These are phyloP conservation scores for Aphelinus atriplicis DNA, from an alignment of 1,140 invertebrate genomes.

Conservation along the genomic window DNA sequence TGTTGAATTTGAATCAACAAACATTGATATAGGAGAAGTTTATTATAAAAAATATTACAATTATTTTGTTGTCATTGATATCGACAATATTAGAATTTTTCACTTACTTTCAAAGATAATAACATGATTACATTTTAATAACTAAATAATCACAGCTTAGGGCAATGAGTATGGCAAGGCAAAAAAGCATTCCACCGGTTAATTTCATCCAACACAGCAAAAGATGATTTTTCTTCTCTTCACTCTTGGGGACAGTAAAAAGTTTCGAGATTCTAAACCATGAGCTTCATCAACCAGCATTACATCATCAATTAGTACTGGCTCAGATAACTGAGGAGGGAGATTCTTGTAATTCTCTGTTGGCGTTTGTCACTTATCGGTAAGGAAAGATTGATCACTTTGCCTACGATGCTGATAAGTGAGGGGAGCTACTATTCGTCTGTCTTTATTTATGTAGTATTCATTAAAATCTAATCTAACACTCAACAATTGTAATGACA, in stretches of 20 bases:
- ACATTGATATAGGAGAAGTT: no score
- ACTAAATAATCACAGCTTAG: constrained; percentile 35
- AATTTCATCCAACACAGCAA: constrained; percentile 45
- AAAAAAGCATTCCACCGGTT: constrained; percentile 13
- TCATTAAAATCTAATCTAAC: constrained; percentile 92
- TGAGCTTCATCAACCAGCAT: not conserved
- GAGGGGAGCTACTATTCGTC: constrained; percentile 77
- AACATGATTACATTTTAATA: constrained; percentile 20
- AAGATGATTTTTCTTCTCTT: constrained; percentile 42
- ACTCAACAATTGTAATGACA: constrained; percentile 86
- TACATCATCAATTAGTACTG: constrained; percentile 31
- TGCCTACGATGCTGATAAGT: constrained; percentile 77
- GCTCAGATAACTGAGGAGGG: constrained; percentile 27
- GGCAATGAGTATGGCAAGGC: constrained; percentile 10
- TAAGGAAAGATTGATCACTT: constrained; percentile 64
- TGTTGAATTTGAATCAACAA: not conserved
- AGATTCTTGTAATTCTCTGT: constrained; percentile 19
- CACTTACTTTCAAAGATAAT: not conserved
- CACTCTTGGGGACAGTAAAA: constrained; percentile 24
- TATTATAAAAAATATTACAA: no score
- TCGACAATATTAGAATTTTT: no score
- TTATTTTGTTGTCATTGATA: no score
- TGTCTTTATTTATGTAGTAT: constrained; percentile 84
- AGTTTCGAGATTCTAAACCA: constrained; percentile 1
- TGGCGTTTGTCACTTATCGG: constrained; percentile 55